Evolutionary conservation across 2,888 invertebrate species (phyloP).

Genomic region (Eumacrocentrus americanus): DNA sequence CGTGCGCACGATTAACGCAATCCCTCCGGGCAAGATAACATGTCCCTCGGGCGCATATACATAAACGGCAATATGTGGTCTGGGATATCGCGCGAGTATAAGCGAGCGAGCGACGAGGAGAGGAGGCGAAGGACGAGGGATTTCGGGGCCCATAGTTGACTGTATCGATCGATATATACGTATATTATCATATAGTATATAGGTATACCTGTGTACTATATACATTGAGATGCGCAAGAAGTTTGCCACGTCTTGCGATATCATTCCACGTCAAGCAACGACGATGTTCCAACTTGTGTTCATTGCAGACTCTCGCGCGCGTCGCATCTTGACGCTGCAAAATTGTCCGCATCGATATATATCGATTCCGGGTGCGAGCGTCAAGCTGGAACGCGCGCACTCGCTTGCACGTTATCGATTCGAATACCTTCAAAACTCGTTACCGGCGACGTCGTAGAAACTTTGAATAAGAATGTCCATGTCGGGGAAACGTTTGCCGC

Average conservation of each 20-base stretch:
- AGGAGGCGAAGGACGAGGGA: background rate
- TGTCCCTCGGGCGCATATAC: constrained; percentile 27
- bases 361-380: constrained; percentile 8
- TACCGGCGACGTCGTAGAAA: constrained; percentile 34
- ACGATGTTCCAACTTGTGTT: background rate
- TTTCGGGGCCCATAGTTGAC: constrained; percentile 1
- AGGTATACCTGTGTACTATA: background rate
- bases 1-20: constrained; percentile 38
- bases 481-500: constrained; percentile 29
- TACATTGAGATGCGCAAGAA: background rate
- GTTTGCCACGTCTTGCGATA: background rate
- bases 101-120: background rate
- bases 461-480: constrained; percentile 41
- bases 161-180: background rate
- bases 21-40: constrained; percentile 36
- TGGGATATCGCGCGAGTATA: constrained; percentile 11
- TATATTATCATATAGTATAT: too few relatives aligned
- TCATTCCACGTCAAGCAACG: background rate
- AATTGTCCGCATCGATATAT: background rate
- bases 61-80: constrained; percentile 29
- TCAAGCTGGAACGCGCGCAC: constrained; percentile 19
- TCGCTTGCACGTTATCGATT: constrained; percentile 29
- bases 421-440: constrained; percentile 40
- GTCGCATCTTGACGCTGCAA: constrained; percentile 9
- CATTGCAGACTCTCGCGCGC: background rate